These are phyloP conservation scores for Corapipo altera DNA, from an alignment of 2,113 vertebrate species.

Conservation along the genomic window DNA sequence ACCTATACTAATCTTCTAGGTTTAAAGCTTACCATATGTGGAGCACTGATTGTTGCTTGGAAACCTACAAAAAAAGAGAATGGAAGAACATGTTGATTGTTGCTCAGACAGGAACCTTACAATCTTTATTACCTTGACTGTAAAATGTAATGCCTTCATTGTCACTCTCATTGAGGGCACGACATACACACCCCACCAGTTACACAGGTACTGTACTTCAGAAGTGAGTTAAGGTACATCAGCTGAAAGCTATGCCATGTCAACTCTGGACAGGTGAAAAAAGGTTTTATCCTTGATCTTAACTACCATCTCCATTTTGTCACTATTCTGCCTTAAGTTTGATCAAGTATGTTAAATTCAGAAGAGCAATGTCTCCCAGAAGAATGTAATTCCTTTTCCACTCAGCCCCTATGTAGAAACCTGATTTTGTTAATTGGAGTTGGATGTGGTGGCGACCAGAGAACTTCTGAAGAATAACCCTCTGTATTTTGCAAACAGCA, in stretches of 20 bases:
- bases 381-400: neutral
- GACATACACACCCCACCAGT: neutral
- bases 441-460: neutral
- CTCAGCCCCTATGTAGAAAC: neutral
- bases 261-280: neutral
- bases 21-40: conserved; percentile 91
- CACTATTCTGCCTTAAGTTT: neutral
- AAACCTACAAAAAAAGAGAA: conserved; percentile 81
- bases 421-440: neutral
- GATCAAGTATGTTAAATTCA: neutral
- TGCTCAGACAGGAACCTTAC: neutral
- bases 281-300: neutral
- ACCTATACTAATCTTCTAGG: neutral
- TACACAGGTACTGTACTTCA: neutral
- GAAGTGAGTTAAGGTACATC: neutral
- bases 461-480: neutral
- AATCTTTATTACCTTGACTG: neutral
- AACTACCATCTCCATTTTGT: neutral
- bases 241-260: neutral
- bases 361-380: neutral
- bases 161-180: neutral
- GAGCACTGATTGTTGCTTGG: conserved; percentile 99
- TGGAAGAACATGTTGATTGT: neutral
- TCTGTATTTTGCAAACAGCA: neutral
- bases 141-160: neutral